Evolutionary conservation across 64 coral and sea anemone species (phyloP).

Genomic region (Trachythela sp.): DNA sequence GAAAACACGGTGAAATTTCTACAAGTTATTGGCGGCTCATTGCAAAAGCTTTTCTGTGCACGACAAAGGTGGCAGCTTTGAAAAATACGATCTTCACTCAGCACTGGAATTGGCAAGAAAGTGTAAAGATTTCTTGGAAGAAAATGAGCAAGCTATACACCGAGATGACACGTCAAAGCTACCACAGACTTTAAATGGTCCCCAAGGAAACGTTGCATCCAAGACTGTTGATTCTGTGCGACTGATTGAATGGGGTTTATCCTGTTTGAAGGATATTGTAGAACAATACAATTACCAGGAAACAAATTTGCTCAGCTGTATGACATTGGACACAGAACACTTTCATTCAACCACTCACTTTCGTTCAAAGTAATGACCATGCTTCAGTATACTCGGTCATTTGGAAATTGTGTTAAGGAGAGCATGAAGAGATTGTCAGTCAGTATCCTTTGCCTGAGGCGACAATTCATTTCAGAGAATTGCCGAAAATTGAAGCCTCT

Average conservation of each 20-base stretch:
- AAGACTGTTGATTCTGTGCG: background rate
- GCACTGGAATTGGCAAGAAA: background rate
- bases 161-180: background rate
- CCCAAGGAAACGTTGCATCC: background rate
- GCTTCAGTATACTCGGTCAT: slow-evolving; percentile 25
- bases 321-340: slow-evolving; percentile 36
- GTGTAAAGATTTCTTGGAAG: background rate
- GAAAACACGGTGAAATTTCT: slow-evolving; percentile 10
- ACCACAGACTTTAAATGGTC: slow-evolving; percentile 1
- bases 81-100: background rate
- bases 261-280: background rate
- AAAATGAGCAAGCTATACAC: background rate
- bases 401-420: slow-evolving; percentile 35
- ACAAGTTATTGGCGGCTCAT: slow-evolving; percentile 4
- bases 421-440: slow-evolving; percentile 22
- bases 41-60: background rate
- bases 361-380: slow-evolving; percentile 1
- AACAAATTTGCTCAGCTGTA: slow-evolving; percentile 35
- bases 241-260: slow-evolving; percentile 22
- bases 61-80: background rate
- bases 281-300: background rate
- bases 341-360: slow-evolving; percentile 36
- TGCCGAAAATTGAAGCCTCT: slow-evolving; percentile 28
- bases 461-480: slow-evolving; percentile 41
- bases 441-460: slow-evolving; percentile 35